phyloP scores from a whole-genome alignment of 1,140 invertebrate species.

The Dendroctonus valens region DNA sequence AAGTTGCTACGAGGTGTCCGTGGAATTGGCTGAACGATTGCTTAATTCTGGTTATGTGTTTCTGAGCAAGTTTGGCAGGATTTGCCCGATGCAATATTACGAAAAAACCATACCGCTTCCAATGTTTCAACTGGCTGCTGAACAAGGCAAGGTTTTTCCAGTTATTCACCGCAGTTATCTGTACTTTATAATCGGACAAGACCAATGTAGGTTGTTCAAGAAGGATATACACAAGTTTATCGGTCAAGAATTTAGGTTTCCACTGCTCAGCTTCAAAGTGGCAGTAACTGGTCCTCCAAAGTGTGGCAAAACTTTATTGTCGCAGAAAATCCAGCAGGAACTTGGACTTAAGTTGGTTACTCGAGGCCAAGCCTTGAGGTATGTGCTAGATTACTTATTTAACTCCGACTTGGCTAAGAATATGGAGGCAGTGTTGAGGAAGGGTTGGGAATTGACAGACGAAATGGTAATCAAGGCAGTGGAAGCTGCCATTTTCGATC shows the following conservation, averaged over 20 bases:
- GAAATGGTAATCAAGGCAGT: slow-evolving; percentile 53
- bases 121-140: slow-evolving; percentile 52
- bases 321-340: slow-evolving; percentile 52
- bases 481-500: slow-evolving; percentile 53
- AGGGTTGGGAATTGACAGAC: slow-evolving; percentile 48
- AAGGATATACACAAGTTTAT: slow-evolving; percentile 57
- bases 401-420: slow-evolving; percentile 52
- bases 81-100: slow-evolving; percentile 59
- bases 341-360: slow-evolving; percentile 56
- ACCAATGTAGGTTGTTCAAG: slow-evolving; percentile 53
- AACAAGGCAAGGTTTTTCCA: slow-evolving; percentile 52
- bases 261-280: slow-evolving; percentile 64
- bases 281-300: slow-evolving; percentile 81
- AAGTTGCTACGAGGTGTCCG: slow-evolving; percentile 53
- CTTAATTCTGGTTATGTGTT: slow-evolving; percentile 57
- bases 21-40: slow-evolving; percentile 56
- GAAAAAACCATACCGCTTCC: slow-evolving; percentile 52
- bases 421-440: slow-evolving; percentile 47
- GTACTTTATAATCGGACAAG: slow-evolving; percentile 57
- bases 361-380: slow-evolving; percentile 53
- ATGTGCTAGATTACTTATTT: slow-evolving; percentile 51
- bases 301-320: slow-evolving; percentile 77
- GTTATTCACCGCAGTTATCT: slow-evolving; percentile 57
- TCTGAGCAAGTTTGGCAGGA: slow-evolving; percentile 58
- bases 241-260: slow-evolving; percentile 47